Evolutionary conservation across 2,113 vertebrate genomes (phyloP).

Genomic region (Sinocyclocheilus rhinocerous): DNA sequence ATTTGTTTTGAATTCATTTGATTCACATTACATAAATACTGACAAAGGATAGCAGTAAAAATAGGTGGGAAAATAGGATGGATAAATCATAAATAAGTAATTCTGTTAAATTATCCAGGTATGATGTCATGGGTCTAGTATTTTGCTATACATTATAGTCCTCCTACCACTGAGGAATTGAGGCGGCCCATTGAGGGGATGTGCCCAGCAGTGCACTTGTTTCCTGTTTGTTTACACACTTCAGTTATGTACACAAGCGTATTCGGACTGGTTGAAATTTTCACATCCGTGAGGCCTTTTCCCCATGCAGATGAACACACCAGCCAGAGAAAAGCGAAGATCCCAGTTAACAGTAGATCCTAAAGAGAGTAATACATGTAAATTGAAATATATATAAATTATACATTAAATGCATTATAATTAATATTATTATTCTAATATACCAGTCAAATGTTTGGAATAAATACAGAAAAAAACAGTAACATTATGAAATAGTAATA

Average conservation of each 20-base stretch:
- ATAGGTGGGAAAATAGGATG: background rate
- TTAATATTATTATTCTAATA: background rate
- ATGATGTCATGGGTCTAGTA: background rate
- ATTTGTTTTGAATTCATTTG: background rate
- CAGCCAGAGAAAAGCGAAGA: constrained; percentile 91
- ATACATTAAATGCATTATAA: background rate
- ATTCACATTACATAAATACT: background rate
- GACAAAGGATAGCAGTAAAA: background rate
- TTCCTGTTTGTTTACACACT: constrained; percentile 66
- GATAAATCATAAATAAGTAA: background rate
- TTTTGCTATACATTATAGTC: background rate
- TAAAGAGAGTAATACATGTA: constrained; percentile 53
- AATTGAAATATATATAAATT: background rate
- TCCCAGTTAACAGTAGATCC: constrained; percentile 89
- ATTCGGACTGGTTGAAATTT: constrained; percentile 77
- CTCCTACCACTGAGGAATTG: constrained; percentile 92
- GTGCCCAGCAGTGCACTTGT: constrained; percentile 74
- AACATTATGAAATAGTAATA: too few species aligned
- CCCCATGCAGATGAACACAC: constrained; percentile 91
- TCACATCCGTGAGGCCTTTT: constrained; percentile 88
- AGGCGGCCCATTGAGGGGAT: constrained; percentile 85
- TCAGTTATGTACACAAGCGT: constrained; percentile 64
- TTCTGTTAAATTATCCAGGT: background rate
- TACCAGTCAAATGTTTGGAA: too few species aligned
- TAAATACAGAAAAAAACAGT: too few species aligned